phyloP scores from a whole-genome alignment of 2,797 vertebrate species.

The Chaetophractus vellerosus region DNA sequence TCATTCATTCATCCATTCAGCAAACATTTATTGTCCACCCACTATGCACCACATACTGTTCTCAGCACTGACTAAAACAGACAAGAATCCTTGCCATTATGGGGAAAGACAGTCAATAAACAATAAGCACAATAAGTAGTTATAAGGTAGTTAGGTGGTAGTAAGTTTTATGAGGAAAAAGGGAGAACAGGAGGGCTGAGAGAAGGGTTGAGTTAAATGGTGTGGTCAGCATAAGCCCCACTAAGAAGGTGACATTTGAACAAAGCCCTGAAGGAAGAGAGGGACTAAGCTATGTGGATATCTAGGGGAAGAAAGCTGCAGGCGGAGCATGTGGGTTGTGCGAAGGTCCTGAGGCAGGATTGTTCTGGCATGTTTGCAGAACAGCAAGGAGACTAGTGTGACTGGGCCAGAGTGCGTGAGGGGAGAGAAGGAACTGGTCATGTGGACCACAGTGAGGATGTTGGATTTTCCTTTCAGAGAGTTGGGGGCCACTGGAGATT shows the following conservation, averaged over 20 bases:
- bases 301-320: neutral
- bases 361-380: neutral
- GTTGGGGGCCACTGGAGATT: neutral
- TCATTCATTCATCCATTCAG: neutral
- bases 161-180: neutral
- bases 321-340: neutral
- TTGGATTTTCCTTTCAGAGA: neutral
- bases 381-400: neutral
- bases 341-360: conserved; percentile 34
- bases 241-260: neutral
- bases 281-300: neutral
- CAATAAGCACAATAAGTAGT: neutral
- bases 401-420: neutral
- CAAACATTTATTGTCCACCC: neutral
- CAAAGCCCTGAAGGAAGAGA: neutral
- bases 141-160: neutral
- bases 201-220: conserved; percentile 5
- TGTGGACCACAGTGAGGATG: neutral
- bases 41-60: neutral
- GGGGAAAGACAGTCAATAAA: neutral
- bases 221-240: neutral
- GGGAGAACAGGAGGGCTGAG: neutral
- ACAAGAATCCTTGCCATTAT: neutral
- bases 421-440: neutral
- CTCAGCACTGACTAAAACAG: neutral